Conservation (phyloP, 2,888 invertebrate genomes). For the Eristalinus aeneus region DNA sequence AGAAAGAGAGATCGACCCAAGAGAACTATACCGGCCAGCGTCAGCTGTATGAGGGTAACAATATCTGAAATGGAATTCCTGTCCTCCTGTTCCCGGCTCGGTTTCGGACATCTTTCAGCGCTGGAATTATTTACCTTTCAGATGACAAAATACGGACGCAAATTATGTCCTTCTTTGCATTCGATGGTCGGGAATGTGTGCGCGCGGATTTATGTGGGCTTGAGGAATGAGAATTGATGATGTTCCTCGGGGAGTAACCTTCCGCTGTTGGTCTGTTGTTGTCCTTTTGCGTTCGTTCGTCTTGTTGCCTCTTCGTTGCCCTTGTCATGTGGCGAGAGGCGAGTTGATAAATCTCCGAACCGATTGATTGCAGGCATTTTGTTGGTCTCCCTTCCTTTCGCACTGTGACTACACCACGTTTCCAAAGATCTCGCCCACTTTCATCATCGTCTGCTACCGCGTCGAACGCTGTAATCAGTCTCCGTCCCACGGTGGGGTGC, state of each 20-base stretch:
- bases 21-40: constrained; percentile 63
- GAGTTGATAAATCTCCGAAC: constrained; percentile 33
- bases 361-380: constrained; percentile 19
- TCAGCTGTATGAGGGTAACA: constrained; percentile 55
- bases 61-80: constrained; percentile 70
- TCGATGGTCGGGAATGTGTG: constrained; percentile 60
- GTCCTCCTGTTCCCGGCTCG: neutral
- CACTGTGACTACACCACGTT: constrained; percentile 56
- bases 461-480: constrained; percentile 46
- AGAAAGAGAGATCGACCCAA: too few species aligned
- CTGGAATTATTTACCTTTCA: constrained; percentile 68
- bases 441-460: constrained; percentile 31
- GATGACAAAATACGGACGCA: constrained; percentile 69
- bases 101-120: constrained; percentile 48
- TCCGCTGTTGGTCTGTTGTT: neutral
- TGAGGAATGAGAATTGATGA: constrained; percentile 8
- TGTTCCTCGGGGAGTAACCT: neutral
- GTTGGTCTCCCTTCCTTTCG: neutral
- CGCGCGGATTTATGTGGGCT: constrained; percentile 65
- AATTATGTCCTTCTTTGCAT: constrained; percentile 68
- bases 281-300: neutral
- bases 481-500: constrained; percentile 19
- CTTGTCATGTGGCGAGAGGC: neutral
- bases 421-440: constrained; percentile 13
- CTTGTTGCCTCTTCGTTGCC: neutral